A percentile compares a stretch with the other conserved stretches of the same genome.
Evolutionary conservation across 2,888 invertebrate genomes (phyloP).

Genomic region (Conus canariensis): DNA sequence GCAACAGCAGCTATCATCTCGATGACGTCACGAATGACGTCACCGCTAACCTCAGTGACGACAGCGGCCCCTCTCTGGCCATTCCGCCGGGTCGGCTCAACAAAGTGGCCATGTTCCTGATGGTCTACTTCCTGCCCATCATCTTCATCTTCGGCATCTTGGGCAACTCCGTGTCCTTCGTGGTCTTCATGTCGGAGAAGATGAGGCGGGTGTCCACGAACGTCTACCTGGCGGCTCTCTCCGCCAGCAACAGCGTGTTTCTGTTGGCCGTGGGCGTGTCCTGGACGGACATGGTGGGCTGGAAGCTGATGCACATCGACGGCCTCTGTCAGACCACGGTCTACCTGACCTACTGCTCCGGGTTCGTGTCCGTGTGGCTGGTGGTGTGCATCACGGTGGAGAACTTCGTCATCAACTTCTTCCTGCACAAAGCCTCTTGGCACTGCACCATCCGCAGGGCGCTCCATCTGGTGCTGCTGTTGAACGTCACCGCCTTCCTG

Average conservation of each 20-base stretch:
- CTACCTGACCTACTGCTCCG: constrained; percentile 82
- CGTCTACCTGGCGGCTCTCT: constrained; percentile 88
- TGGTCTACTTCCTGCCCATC: constrained; percentile 82
- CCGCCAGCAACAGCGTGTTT: constrained; percentile 85
- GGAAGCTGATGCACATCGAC: constrained; percentile 58
- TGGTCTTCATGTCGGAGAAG: constrained; percentile 87
- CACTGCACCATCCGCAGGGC: constrained; percentile 65
- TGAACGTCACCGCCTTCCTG: constrained; percentile 53
- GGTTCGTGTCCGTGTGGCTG: constrained; percentile 84
- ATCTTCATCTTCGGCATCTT: constrained; percentile 85
- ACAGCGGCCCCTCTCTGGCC: no score
- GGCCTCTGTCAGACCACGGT: constrained; percentile 86
- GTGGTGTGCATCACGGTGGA: constrained; percentile 92
- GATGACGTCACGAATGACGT: not conserved
- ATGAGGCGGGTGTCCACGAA: constrained; percentile 88
- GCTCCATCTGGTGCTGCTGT: constrained; percentile 53
- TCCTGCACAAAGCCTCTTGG: constrained; percentile 59
- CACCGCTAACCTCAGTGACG: not conserved
- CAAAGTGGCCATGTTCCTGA: constrained; percentile 38
- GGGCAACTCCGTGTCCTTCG: constrained; percentile 88
- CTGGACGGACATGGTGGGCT: constrained; percentile 62
- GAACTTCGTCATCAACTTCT: constrained; percentile 83
- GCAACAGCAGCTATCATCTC: not conserved
- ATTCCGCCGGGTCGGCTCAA: not conserved
- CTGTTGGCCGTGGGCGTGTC: constrained; percentile 47